phyloP scores from a whole-genome alignment of 2,797 vertebrate genomes.

The Hafferia zeledoni region DNA sequence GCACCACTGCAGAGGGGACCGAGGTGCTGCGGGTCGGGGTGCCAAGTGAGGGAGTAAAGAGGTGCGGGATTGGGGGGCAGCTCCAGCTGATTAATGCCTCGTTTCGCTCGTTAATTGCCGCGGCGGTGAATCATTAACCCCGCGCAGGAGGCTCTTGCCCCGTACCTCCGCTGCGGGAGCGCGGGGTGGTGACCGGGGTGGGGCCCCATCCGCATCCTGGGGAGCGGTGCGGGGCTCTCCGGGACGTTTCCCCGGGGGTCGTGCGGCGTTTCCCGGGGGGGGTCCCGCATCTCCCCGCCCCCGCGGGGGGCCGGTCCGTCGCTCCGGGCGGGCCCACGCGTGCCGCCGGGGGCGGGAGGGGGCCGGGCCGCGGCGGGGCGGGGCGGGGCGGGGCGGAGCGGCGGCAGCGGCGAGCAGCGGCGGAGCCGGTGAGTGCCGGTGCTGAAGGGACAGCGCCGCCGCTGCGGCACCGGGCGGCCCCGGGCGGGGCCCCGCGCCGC shows the following conservation, averaged over 20 bases:
- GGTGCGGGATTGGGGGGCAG: neutral
- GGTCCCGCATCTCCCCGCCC: neutral
- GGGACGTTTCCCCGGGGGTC: neutral
- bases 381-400: neutral
- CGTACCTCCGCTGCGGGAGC: neutral
- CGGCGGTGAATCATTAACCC: slow-evolving; percentile 17
- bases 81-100: neutral
- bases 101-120: neutral
- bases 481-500: neutral
- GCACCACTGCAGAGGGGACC: neutral
- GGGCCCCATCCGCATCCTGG: neutral
- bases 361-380: neutral
- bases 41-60: neutral
- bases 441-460: slow-evolving; percentile 42
- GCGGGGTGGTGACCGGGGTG: neutral
- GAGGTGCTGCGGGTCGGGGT: neutral
- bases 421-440: slow-evolving; percentile 30
- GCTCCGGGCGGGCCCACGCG: slow-evolving; percentile 24
- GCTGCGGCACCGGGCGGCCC: slow-evolving; percentile 24
- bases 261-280: neutral
- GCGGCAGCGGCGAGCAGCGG: neutral
- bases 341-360: neutral
- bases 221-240: neutral
- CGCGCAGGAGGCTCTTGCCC: neutral
- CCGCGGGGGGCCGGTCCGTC: neutral